Evolutionary conservation across 2,888 invertebrate species (phyloP), one percentile per base, ranked within the genome.

Genomic region (Drosophila quinaria): DNA sequence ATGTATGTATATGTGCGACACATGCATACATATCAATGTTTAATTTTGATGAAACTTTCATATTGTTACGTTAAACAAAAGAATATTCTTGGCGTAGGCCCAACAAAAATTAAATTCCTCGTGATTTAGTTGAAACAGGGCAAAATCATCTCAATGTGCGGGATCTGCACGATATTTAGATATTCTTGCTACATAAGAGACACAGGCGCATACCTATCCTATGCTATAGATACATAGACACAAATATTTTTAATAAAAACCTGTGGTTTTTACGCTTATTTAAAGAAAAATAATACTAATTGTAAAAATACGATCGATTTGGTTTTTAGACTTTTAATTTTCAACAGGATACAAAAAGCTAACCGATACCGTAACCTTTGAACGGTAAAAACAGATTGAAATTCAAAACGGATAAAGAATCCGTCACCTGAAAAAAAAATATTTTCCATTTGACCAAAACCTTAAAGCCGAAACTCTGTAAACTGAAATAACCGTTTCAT

Each of bases 1-100:
- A 22, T 50, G 5, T 60, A 13, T 44, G 17, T n/a, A 25, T 29
- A 13, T 61, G 42, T 31, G 37, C 44, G 61, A 64, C 60, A 75
- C 25, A 70, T 58, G 73, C 47, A 64, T 58, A 78, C 47, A 64
- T 73, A 61, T 64, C 54, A 59, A 55, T 78, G 79, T 62, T 74
- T 52, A 54, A 69, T 78, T 78, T 76, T 79, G 74, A 77, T 77
- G 79, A 77, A 79, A 79, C 60, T 70, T 77, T 79, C 70, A 77
- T 79, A 79, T 74, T 77, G 79, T 79, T 77, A 74, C 76, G 76
- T 66, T 70, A 77, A 79, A 77, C 77, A 77, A 77, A 77, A 79
- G 77, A 77, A 74, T 70, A 66, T 79, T 64, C 59, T 78, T 78
- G 78, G 78, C 78, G 47, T 63, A 25, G 65, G 61, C 72, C 78